Evolutionary conservation across 2,113 vertebrate species (phyloP).

Genomic region (Daphoenositta chrysoptera): DNA sequence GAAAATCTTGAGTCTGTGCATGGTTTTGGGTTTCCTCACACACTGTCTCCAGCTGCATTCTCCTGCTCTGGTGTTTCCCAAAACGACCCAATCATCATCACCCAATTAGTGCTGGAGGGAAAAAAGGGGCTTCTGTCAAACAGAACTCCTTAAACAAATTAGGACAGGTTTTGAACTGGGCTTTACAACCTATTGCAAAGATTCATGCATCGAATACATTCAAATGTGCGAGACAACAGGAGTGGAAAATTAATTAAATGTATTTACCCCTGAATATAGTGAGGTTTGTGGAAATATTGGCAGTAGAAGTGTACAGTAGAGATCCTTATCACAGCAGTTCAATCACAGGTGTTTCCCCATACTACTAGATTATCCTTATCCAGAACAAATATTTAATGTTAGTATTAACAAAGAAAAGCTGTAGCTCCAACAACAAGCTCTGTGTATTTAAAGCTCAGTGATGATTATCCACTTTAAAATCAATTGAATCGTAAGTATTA

Average conservation of each 20-base stretch:
- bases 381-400: constrained; percentile 61
- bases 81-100: constrained; percentile 68
- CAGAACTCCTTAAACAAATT: constrained; percentile 35
- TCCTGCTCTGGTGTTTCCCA: constrained; percentile 56
- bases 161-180: neutral
- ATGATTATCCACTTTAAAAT: constrained; percentile 34
- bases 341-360: constrained; percentile 29
- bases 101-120: constrained; percentile 52
- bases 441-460: constrained; percentile 26
- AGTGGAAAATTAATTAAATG: neutral
- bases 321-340: neutral
- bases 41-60: constrained; percentile 69
- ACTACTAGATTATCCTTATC: neutral
- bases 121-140: constrained; percentile 34
- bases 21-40: constrained; percentile 71
- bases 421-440: constrained; percentile 10
- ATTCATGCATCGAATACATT: neutral
- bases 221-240: neutral
- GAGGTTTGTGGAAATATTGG: constrained; percentile 26
- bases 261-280: neutral
- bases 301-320: neutral
- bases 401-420: constrained; percentile 39
- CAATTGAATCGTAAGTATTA: neutral
- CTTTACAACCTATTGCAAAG: neutral
- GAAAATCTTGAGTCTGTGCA: constrained; percentile 42